Conservation (phyloP, 1,140 invertebrate genomes). For the Cyclargus thomasi region DNA sequence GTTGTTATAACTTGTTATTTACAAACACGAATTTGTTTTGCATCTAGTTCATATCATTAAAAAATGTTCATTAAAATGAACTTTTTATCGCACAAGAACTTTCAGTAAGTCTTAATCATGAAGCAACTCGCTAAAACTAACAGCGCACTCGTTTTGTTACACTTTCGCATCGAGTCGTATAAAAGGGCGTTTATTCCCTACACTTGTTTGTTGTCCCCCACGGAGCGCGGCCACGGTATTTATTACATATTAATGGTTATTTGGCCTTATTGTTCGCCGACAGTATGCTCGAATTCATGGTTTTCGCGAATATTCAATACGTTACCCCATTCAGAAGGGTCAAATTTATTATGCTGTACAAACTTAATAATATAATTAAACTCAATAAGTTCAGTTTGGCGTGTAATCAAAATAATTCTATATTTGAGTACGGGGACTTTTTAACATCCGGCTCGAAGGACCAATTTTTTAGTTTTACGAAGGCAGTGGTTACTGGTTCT, state of each 20-base stretch:
- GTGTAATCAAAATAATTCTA: background rate
- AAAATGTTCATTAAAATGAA: too few species aligned
- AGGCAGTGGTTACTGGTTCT: background rate
- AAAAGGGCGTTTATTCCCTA: slow-evolving; percentile 54
- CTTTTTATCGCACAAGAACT: too few species aligned
- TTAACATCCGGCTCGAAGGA: background rate
- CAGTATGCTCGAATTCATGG: slow-evolving; percentile 72
- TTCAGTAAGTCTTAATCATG: too few species aligned
- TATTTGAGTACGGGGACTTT: background rate
- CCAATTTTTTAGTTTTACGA: background rate
- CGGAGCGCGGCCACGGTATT: slow-evolving; percentile 63
- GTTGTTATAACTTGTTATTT: too few species aligned
- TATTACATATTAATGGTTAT: slow-evolving; percentile 75
- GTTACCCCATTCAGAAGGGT: slow-evolving; percentile 45
- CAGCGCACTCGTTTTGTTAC: slow-evolving; percentile 7
- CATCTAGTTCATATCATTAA: too few species aligned
- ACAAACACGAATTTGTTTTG: too few species aligned
- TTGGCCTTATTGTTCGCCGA: slow-evolving; percentile 70
- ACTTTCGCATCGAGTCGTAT: background rate
- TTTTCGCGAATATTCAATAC: slow-evolving; percentile 58
- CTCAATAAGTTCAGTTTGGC: slow-evolving; percentile 22
- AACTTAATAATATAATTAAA: slow-evolving; percentile 44
- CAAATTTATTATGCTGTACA: slow-evolving; percentile 48
- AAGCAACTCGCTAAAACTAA: background rate
- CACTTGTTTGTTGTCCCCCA: slow-evolving; percentile 72